Evolutionary conservation across 2,797 vertebrate genomes (phyloP).

Genomic region (Prionace glauca): DNA sequence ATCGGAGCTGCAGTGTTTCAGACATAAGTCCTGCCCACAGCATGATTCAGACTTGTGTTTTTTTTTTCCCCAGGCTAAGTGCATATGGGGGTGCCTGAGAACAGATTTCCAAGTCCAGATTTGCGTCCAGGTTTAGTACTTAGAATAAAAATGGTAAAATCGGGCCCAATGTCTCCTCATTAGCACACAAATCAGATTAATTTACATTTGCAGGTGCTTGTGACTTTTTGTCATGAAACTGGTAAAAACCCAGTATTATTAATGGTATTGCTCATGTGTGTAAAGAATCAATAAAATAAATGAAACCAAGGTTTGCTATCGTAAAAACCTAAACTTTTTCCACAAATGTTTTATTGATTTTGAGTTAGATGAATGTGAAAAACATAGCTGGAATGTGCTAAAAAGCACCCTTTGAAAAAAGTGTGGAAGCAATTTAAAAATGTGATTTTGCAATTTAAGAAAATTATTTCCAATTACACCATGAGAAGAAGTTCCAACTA

Average conservation of each 20-base stretch:
- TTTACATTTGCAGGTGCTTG: constrained; percentile 7
- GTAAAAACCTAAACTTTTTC: background rate
- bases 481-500: background rate
- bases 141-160: no score
- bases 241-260: constrained; percentile 18
- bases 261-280: background rate
- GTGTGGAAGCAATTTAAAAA: constrained; percentile 26
- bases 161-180: no score
- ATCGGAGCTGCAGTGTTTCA: no score
- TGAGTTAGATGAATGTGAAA: constrained; percentile 16
- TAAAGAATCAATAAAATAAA: background rate
- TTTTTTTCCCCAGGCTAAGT: no score
- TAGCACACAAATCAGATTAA: background rate
- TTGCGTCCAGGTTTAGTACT: no score
- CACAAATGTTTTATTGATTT: constrained; percentile 13
- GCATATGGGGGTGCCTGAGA: no score
- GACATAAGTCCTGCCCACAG: no score
- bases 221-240: background rate
- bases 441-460: constrained; percentile 15
- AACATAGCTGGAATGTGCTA: background rate
- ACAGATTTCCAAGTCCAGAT: no score
- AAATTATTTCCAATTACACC: background rate
- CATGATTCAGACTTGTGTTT: no score
- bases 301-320: constrained; percentile 23
- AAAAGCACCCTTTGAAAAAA: constrained; percentile 3